Percentiles rank a stretch among this genome's conserved stretches.
These are phyloP conservation scores for Neoseiulus cucumeris DNA, from an alignment of 1,140 invertebrate species.

Conservation along the genomic window DNA sequence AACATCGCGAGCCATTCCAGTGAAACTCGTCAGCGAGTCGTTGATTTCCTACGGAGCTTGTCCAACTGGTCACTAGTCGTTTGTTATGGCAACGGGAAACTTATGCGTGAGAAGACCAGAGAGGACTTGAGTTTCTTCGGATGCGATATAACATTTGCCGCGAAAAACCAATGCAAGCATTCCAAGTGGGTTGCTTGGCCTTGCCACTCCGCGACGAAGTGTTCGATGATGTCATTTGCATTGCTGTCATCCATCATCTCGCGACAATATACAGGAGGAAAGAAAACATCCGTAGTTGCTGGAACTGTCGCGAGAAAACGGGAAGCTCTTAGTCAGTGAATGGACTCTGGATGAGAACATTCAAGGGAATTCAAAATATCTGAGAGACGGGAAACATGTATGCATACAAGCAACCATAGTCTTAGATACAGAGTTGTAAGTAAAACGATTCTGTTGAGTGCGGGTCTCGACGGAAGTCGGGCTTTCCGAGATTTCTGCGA, in stretches of 20 bases:
- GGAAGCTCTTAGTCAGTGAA: constrained; percentile 65
- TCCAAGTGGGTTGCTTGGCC: constrained; percentile 45
- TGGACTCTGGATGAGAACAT: constrained; percentile 80
- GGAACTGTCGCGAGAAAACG: constrained; percentile 44
- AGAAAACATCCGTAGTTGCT: constrained; percentile 52
- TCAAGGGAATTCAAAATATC: constrained; percentile 47
- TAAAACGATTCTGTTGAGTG: too few species aligned
- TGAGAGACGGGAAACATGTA: constrained; percentile 33
- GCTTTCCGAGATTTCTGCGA: too few species aligned
- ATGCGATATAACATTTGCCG: constrained; percentile 58
- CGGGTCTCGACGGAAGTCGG: too few species aligned
- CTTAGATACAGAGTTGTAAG: too few species aligned
- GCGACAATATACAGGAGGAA: constrained; percentile 49
- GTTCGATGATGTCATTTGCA: constrained; percentile 62
- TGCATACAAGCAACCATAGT: too few species aligned
- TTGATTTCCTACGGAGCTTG: constrained; percentile 50
- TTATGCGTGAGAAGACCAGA: constrained; percentile 37
- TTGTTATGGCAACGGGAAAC: constrained; percentile 96
- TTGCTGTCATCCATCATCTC: constrained; percentile 86
- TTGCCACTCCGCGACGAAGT: constrained; percentile 43
- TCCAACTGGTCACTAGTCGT: constrained; percentile 46
- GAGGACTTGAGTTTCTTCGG: constrained; percentile 37
- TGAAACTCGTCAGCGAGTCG: constrained; percentile 63
- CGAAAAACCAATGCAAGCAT: constrained; percentile 33
- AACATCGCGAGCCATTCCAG: constrained; percentile 84